Evolutionary conservation across 53 echinoderm and acorn worm genomes (phyloP).

Genomic region (Stichopus horrens): DNA sequence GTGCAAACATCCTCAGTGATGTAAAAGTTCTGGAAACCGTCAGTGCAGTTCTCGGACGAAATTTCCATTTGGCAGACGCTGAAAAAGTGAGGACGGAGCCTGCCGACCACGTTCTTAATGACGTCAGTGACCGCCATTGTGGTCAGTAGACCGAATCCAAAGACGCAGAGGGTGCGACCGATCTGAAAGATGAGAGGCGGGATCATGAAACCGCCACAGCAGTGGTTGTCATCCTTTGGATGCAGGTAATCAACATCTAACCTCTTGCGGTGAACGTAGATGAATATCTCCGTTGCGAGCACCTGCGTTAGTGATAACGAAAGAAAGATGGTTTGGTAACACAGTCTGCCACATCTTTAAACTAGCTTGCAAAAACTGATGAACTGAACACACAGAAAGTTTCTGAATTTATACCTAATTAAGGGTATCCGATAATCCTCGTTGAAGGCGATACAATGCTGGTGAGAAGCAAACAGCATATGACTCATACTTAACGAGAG

Average conservation of each 20-base stretch:
- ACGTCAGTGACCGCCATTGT: conserved; percentile 81
- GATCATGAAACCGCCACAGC: conserved; percentile 86
- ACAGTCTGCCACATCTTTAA: background rate
- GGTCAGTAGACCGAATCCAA: conserved; percentile 79
- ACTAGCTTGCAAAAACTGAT: background rate
- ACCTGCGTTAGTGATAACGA: conserved; percentile 53
- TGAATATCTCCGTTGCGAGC: conserved; percentile 71
- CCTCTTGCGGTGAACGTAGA: conserved; percentile 78
- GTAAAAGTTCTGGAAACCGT: conserved; percentile 64
- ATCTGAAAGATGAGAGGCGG: conserved; percentile 83
- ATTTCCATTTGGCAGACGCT: conserved; percentile 80
- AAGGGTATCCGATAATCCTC: too few species aligned
- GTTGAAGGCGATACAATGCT: too few species aligned
- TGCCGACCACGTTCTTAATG: conserved; percentile 84
- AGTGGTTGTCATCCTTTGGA: conserved; percentile 82
- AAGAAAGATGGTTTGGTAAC: background rate
- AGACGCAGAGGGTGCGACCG: conserved; percentile 65
- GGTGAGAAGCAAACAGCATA: too few species aligned
- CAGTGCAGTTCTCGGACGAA: conserved; percentile 62
- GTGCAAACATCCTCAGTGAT: conserved; percentile 73
- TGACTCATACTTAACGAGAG: too few species aligned
- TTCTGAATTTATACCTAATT: too few species aligned
- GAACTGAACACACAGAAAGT: too few species aligned
- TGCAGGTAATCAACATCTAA: conserved; percentile 81
- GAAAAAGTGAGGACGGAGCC: conserved; percentile 91